Percentiles rank a stretch among this genome's conserved stretches.
These are phyloP conservation scores for Caenorhabditis elegans DNA, from an alignment of 1,140 invertebrate genomes.

Conservation along the genomic window WBcel235 BX284606.5:5257001-5257500, in stretches of 20 bases:
- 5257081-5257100: no score
- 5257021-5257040: no score
- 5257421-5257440: background rate
- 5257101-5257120: no score
- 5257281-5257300: background rate
- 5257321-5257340: conserved; percentile 6
- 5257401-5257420: background rate
- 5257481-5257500: background rate
- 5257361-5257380: background rate
- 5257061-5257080: no score
- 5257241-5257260: conserved; percentile 9
- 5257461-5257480: conserved; percentile 30
- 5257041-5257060: no score
- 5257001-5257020: no score
- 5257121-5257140: no score
- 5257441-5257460: background rate
- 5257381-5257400: background rate
- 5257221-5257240: background rate
- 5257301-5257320: background rate
- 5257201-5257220: background rate
- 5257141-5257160: no score
- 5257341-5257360: conserved; percentile 1
- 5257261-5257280: background rate
- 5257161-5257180: no score
- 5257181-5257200: background rate